Evolutionary conservation across 2,888 invertebrate species (phyloP).

Genomic region (Drosophila mettleri): DNA sequence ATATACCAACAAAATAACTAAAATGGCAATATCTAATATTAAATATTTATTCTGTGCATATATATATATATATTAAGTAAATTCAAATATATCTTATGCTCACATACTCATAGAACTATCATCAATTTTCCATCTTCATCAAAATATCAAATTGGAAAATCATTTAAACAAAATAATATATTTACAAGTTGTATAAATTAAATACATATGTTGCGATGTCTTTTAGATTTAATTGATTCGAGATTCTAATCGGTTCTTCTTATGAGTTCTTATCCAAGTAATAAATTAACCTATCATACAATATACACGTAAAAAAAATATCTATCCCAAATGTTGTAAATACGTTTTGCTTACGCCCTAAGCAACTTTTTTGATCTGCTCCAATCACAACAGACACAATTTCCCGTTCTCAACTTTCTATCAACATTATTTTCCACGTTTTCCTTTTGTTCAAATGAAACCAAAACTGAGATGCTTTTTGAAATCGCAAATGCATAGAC

Average conservation of each 20-base stretch:
- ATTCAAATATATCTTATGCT: conserved; percentile 23
- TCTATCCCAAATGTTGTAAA: conserved; percentile 63
- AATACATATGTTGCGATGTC: conserved; percentile 54
- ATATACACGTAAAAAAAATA: conserved; percentile 16
- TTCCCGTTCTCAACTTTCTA: conserved; percentile 34
- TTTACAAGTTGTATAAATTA: conserved; percentile 35
- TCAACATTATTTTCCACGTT: conserved; percentile 42
- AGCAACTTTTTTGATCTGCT: conserved; percentile 49
- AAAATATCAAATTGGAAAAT: conserved; percentile 56
- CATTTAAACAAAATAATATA: conserved; percentile 3
- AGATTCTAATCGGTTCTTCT: conserved; percentile 5
- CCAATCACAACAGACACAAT: conserved; percentile 43
- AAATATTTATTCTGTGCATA: conserved; percentile 30
- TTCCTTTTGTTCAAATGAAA: conserved; percentile 39
- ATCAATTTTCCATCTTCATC: conserved; percentile 67
- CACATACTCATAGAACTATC: conserved; percentile 46
- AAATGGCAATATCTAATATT: conserved; percentile 21
- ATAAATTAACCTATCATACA: conserved; percentile 16
- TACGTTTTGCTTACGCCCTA: conserved; percentile 64
- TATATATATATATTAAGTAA: conserved; percentile 31
- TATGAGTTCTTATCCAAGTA: conserved; percentile 41
- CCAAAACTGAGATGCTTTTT: conserved; percentile 85
- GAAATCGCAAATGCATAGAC: conserved; percentile 80
- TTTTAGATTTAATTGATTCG: conserved; percentile 32
- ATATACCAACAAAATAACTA: conserved; percentile 67